Base-by-base conservation (phyloP, 2,888 invertebrate genomes). In the Drosophila macrothrix region DNA sequence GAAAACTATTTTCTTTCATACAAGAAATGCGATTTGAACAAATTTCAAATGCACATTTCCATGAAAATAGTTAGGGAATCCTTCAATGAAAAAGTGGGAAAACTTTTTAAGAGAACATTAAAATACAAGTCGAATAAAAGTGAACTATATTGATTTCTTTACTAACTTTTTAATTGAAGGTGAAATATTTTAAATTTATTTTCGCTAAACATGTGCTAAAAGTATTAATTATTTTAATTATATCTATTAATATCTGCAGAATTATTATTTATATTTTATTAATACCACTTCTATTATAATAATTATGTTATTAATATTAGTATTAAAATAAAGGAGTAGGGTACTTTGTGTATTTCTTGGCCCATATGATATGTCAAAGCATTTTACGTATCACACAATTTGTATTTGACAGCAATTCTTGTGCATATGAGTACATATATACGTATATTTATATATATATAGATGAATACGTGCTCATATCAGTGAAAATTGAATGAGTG, bases 401-500 rank as follows among this genome's bases (percentile, higher is more conserved):
- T 76, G 68, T 66, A 64, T 82, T 69, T 80, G 77, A 72, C 79
- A 69, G 68, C 65, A 69, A 68, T 69, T 73, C 59, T 68, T 59
- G 67, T 58, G 65, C 41, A 41, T n/a, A n/a, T 46, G 25, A 25
- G 4, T 28, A 37, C 28, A 52, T 19, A 5, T 14, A 28, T 35
- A 22, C 14, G 1, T 37, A 7, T 54, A 9, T 25, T 3, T 4
- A 6, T 55, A 28, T 3, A 3, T 55, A 37, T 10, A 9, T 54
- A 59, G 33, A 9, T 46, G 22, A 7, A 25, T 46, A 39, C 35
- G 61, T 67, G 58, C 16, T 19, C 49, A 64, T 73, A 65, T 61
- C 69, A 69, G 52, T 68, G 83, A 78, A 82, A 88, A 88, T 88
- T 88, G 84, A 90, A 88, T 88, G 90, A 90, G 90, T 90, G 77